Evolutionary conservation across 1,140 invertebrate genomes (phyloP).

Genomic region (Bombus superbus): DNA sequence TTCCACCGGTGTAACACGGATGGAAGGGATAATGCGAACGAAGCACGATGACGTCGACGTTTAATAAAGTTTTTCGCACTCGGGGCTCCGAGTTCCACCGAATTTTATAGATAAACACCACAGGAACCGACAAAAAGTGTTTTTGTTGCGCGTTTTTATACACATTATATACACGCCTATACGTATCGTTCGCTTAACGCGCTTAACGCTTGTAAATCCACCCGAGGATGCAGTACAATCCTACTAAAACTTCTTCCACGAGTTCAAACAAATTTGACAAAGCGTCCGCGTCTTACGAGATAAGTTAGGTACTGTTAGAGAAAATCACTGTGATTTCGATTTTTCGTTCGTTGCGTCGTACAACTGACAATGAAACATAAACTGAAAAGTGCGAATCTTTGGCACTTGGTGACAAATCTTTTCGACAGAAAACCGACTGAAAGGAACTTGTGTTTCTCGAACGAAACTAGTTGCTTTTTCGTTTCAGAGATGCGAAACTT

Average conservation of each 20-base stretch:
- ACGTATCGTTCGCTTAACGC: not conserved
- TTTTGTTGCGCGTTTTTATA: not conserved
- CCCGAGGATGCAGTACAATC: not conserved
- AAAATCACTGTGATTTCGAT: too few species aligned
- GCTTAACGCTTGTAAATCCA: not conserved
- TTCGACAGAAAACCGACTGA: not conserved
- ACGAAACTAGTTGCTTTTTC: constrained; percentile 31
- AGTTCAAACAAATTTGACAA: too few species aligned
- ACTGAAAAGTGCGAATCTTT: not conserved
- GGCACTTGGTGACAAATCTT: not conserved
- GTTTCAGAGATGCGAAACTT: constrained; percentile 14
- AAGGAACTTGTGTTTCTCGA: constrained; percentile 7
- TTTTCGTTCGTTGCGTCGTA: too few species aligned
- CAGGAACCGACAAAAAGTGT: not conserved
- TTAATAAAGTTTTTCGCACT: constrained; percentile 35
- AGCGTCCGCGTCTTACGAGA: too few species aligned
- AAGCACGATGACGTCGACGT: constrained; percentile 24
- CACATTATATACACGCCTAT: not conserved
- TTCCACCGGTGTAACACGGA: not conserved
- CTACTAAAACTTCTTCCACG: not conserved
- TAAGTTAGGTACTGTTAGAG: too few species aligned
- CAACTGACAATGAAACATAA: too few species aligned
- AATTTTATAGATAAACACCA: not conserved
- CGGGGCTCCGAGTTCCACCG: not conserved
- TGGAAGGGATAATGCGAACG: constrained; percentile 18